Base-by-base conservation (phyloP, 2,888 invertebrate genomes). In the Cerastis rubricosa region DNA sequence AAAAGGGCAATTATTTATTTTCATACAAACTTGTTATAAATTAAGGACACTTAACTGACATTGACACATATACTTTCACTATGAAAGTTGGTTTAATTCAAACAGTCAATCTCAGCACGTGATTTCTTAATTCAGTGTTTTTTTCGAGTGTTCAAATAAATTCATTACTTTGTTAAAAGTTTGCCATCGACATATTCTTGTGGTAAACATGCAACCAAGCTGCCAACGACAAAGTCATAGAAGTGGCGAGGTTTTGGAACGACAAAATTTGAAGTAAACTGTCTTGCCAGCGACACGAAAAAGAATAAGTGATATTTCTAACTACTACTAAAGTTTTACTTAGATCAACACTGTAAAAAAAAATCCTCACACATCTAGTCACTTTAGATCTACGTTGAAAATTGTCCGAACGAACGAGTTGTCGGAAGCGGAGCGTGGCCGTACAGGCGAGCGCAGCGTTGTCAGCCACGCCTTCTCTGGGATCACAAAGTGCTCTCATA, bases 61-160 rank as follows among this genome's bases (percentile, higher is more conserved):
- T 80, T 80, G 80, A 80, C 80, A 74, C 22, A 19, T 45, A 80
- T 74, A 45, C 25, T 40, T 29, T 47, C n/a, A 35, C 43, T 64
- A 22, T 79, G 63, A 68, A 79, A 79, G 79, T 78, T 54, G 54
- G 14, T 47, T 47, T 22, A 4, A 57, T 43, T 67, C 43, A 22
- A 29, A 54, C 19, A 19, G 0, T 40, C 0, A 40, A n/a, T 29
- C 12, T 35, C 35, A 35, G 12, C 12, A 61, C n/a, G 29, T n/a
- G 49, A 49, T 49, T 17, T 59, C 7, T 59, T 0, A 8, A 59
- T 25, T 25, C 14, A 57, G 14, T 17, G 8, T 7, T 29, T 25
- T 17, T 59, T 29, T 17, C 29, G 29, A 8, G 17, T 29, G 57
- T 59, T 59, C 1, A 25, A 59, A 59, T 29, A 59, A 29, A 17